Base-by-base conservation (phyloP, 2,888 invertebrate genomes). In the Danaus chrysippus region DNA sequence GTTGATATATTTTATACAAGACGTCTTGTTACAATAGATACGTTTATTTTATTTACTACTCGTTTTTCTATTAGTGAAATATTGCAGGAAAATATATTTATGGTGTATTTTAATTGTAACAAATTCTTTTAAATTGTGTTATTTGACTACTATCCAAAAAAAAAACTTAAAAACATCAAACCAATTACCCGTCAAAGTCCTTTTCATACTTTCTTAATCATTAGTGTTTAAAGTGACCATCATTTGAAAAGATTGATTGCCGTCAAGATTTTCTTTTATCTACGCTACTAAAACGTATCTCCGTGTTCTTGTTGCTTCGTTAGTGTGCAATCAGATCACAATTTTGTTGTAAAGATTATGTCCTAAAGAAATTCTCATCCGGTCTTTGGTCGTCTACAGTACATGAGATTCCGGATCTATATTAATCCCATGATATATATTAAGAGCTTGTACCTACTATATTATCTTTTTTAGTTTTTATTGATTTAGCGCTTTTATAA, bases 291-390 rank as follows among this genome's bases (percentile, higher is more conserved):
- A 83, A 87, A 49, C 84, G 80, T 83, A 82, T 83, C 81, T 81
- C 74, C 77, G 76, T 82, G 79, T 82, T 79, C 75, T 76, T 76
- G 76, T 79, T 78, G 78, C 78, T 87, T 87, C 87, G 86, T 88
- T 88, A 87, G 86, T 81, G 78, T 79, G 79, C 80, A 85, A 87
- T 85, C 78, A 73, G 84, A 87, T 86, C 86, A 87, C 85, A 86
- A 84, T 89, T 87, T 89, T 88, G 86, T 89, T 88, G 87, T 89
- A 85, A 88, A 88, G 87, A 89, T 89, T 89, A 89, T 88, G 88
- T 88, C 78, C 80, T 78, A 81, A 85, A 86, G 88, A 87, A 87
- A 83, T 81, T 81, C 81, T 71, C 87, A 89, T 89, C 90, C 89
- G 90, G 88, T 88, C 80, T 83, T 84, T 78, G 81, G 76, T 72